Conservation (phyloP, 2,113 vertebrate genomes). For the Heterotis niloticus region DNA sequence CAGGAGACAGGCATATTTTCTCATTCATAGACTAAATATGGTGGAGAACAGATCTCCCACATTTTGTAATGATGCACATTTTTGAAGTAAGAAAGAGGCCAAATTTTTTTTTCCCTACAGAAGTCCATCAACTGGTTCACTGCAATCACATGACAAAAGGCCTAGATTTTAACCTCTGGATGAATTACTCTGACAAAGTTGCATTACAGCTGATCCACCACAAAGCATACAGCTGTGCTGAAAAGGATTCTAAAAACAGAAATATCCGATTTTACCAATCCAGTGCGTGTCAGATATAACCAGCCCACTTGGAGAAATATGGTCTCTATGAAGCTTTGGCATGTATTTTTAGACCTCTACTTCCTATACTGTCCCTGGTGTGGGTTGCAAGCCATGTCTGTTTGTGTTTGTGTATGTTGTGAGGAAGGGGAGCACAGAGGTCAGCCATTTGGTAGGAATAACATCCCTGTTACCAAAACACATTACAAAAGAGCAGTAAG, state of each 20-base stretch:
- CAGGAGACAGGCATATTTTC: background rate
- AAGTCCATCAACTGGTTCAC: too few species aligned
- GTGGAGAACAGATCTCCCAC: background rate
- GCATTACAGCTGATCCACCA: background rate
- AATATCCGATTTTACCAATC: background rate
- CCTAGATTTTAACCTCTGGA: too few species aligned
- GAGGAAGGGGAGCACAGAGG: too few species aligned
- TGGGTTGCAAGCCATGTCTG: background rate
- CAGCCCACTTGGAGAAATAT: conserved; percentile 8
- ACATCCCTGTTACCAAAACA: conserved; percentile 10
- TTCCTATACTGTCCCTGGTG: background rate
- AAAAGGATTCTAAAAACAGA: background rate
- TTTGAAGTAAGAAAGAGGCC: too few species aligned
- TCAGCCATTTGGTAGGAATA: background rate
- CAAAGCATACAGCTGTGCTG: background rate
- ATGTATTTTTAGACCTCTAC: background rate
- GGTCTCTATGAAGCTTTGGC: background rate
- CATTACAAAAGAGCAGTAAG: conserved; percentile 6
- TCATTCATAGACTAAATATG: background rate
- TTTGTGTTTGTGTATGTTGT: background rate
- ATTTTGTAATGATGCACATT: too few species aligned
- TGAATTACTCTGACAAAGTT: background rate
- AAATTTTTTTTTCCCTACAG: too few species aligned
- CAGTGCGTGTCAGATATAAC: background rate
- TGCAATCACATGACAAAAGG: too few species aligned